These are phyloP conservation scores for Rhogogaster chlorosoma DNA, from an alignment of 2,888 invertebrate species.

Conservation along the genomic window DNA sequence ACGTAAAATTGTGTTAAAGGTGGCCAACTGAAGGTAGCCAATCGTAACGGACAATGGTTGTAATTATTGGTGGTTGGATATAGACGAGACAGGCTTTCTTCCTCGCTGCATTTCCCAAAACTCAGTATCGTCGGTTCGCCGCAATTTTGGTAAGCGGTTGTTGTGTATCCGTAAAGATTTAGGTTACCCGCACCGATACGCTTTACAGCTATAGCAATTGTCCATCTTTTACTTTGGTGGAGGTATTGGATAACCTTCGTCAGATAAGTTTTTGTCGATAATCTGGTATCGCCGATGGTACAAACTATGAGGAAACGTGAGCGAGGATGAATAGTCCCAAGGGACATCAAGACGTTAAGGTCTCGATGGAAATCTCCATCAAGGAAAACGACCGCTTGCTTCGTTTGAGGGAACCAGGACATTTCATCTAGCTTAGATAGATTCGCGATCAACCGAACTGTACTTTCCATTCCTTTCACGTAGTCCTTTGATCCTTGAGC, in stretches of 20 bases:
- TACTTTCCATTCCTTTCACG: constrained; percentile 12
- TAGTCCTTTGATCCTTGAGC: constrained; percentile 33
- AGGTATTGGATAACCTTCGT: not conserved
- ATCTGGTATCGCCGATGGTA: not conserved
- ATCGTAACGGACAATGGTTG: constrained; percentile 29
- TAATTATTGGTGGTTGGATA: constrained; percentile 13
- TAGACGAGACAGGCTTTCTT: not conserved
- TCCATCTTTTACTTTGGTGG: not conserved
- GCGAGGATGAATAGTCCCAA: constrained; percentile 5
- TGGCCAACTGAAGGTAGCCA: constrained; percentile 31
- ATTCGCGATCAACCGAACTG: constrained; percentile 26
- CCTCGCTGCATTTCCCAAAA: constrained; percentile 22
- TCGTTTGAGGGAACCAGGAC: not conserved
- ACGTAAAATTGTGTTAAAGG: not conserved
- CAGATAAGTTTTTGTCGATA: constrained; percentile 1
- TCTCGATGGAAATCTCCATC: constrained; percentile 26
- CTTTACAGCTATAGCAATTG: not conserved
- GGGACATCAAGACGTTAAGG: not conserved
- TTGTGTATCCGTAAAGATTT: constrained; percentile 26
- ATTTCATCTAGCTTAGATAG: not conserved
- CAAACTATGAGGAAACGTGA: constrained; percentile 25
- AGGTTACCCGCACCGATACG: not conserved
- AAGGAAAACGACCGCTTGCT: constrained; percentile 42
- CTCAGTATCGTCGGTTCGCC: not conserved
- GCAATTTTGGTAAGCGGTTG: constrained; percentile 9